Evolutionary conservation across 2,797 vertebrate species (phyloP), one percentile per base, ranked within the genome.

Genomic region (Tachyglossus aculeatus): DNA sequence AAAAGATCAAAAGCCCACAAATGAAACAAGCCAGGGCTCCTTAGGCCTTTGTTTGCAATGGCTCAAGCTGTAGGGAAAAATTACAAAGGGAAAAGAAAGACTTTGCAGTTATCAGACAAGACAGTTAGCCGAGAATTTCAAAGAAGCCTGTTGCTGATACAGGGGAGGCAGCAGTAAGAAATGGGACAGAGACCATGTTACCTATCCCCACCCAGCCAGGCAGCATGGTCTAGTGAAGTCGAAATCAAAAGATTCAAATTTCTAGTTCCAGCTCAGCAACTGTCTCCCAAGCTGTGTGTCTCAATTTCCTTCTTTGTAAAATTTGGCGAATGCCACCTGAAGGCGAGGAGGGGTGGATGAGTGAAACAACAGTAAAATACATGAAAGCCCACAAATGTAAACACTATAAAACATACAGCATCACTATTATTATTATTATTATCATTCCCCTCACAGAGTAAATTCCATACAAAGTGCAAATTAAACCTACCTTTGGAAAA

Each of bases 61-160:
- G 16, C n/a, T 59, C 39, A 50, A 44, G 38, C 41, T 15, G 15
- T 3, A 41, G 47, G 7, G n/a, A 14, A 13, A 56, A 31, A 33
- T 56, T 59, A 63, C 19, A 37, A 55, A 54, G 50, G 14, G 13
- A 13, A 67, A 41, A n/a, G 31, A 66, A 65, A 59, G 39, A 54
- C 15, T 22, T 60, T 68, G 27, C n/a, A 39, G 32, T 47, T 70
- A 68, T 44, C 41, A 48, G 16, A 44, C 7, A 52, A 55, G n/a
- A 48, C 18, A 47, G 39, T 57, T 60, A 56, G 43, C 45, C 27
- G 45, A 61, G 41, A 18, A 51, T 44, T 59, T 64, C 56, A 56
- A 67, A 74, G 47, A n/a, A 61, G 21, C 18, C 51, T 48, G 36
- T 53, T 44, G 31, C 37, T 67, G 36, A 60, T 16, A 34, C 31